Base-by-base conservation (phyloP, 2,888 invertebrate genomes). In the Strigamia maritima region DNA sequence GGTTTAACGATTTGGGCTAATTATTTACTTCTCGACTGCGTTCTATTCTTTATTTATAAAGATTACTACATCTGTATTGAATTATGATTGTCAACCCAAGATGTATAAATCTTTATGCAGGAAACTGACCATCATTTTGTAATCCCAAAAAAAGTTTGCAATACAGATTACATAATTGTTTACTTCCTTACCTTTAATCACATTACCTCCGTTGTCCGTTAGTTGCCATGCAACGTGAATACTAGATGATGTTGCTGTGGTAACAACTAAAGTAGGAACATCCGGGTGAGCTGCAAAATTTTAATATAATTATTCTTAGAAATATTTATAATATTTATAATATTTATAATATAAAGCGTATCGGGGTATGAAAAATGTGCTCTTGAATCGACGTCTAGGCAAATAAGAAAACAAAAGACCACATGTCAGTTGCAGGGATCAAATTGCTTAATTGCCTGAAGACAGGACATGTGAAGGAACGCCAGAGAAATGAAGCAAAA, bases 191-290 rank as follows among this genome's bases (percentile, higher is more conserved):
- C 77, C 77, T 77, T 28, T 38, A 19, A 77, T 28, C 10, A 49
- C 40, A 40, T 28, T 77, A 28, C 77, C 77, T 40, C 77, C 77
- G 26, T 77, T 54, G 28, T 77, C 77, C 26, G 26, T 77, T 7
- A 77, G 54, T 28, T 77, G 49, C 77, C 77, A 77, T 26, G 28
- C 28, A 10, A 77, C 40, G 49, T 77, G 77, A 44, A 77, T 77
- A n/a, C 40, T 49, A 14, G 77, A 49, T n/a, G 77, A 40, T 28
- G 77, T 77, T 77, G 28, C 49, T 14, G 54, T 77, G 44, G 77
- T 77, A 7, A 77, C 44, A 10, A 28, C 28, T 14, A 77, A 49
- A 24, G 54, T 40, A 49, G 77, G 49, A 16, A 44, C 22, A 49
- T 49, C 49, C 44, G 77, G 77, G 49, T 38, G 77, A 3, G 77